Base-by-base conservation (phyloP, 2,797 vertebrate species). In the Graptemys geographica region DNA sequence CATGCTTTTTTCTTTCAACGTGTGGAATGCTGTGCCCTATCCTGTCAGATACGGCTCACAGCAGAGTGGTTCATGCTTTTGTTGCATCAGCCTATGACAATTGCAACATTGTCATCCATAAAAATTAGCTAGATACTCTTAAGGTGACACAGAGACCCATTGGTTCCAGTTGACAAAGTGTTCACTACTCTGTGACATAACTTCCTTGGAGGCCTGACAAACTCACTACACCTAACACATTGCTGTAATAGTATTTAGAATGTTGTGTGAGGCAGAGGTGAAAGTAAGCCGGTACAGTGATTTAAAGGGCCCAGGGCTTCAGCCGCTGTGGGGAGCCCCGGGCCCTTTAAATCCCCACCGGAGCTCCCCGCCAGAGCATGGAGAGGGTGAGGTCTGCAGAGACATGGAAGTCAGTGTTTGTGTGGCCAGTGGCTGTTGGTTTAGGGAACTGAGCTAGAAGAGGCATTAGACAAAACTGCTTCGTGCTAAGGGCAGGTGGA, bases 21-120 rank as follows among this genome's bases (percentile, higher is more conserved):
- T 10, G 0, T 0, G 6, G 79, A 53, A 37, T 0, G 8, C 8
- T 12, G 31, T 0, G 0, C 0, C 15, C 2, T 0, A 0, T 16
- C 79, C 56, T 82, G 65, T 72, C 83, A 47, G 6, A 74, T 33
- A 31, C 23, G 44, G 15, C 81, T 79, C 65, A 21, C 33, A 69
- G 4, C 33, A 69, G n/a, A 8, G 33, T 37, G 65, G 65, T n/a
- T n/a, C n/a, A 37, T 69, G 65, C n/a, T 69, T 69, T 69, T 69
- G 8, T 69, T 5, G 8, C 33, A 69, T 10, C n/a, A n/a, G 33
- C 62, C 62, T n/a, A 62, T n/a, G 65, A 37, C n/a, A 69, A 69
- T 69, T 69, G n/a, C n/a, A 21, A 37, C 33, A 69, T 8, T 65
- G 9, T n/a, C n/a, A 37, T 37, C 33, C 65, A 69, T 37, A 69